Conservation (phyloP, 1,140 invertebrate genomes). For the Polypedilum vanderplanki region DNA sequence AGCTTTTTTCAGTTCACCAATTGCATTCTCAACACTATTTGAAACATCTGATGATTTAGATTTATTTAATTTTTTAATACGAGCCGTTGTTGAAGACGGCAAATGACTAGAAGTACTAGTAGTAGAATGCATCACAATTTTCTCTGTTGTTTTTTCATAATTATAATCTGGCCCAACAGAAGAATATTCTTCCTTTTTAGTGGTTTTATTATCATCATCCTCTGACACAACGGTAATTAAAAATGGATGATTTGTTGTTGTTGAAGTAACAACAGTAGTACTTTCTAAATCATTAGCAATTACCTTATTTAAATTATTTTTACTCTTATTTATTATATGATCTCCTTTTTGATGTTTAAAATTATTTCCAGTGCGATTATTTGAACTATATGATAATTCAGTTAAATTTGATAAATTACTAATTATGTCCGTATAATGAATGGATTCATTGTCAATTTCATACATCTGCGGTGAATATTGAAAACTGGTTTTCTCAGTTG, state of each 20-base stretch:
- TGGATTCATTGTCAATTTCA: background rate
- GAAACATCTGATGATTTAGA: no score
- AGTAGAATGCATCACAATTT: no score
- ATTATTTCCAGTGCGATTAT: slow-evolving; percentile 13
- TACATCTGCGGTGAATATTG: background rate
- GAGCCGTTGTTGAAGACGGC: no score
- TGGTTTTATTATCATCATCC: background rate
- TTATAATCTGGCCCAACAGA: no score
- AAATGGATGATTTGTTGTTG: background rate
- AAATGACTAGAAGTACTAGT: no score
- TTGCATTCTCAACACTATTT: no score
- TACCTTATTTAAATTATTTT: background rate
- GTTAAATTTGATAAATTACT: slow-evolving; percentile 20
- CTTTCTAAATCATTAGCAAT: background rate
- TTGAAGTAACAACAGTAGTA: no score
- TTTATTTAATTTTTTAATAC: no score
- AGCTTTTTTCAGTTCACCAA: no score
- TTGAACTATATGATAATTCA: background rate
- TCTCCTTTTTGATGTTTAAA: background rate
- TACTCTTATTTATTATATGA: background rate
- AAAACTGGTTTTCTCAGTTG: background rate
- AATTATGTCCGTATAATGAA: background rate
- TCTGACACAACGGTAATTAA: background rate
- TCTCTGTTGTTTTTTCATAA: no score
- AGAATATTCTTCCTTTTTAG: no score